Conservation (phyloP, 2,113 vertebrate genomes). For the Corythoichthys haematopterus region DNA sequence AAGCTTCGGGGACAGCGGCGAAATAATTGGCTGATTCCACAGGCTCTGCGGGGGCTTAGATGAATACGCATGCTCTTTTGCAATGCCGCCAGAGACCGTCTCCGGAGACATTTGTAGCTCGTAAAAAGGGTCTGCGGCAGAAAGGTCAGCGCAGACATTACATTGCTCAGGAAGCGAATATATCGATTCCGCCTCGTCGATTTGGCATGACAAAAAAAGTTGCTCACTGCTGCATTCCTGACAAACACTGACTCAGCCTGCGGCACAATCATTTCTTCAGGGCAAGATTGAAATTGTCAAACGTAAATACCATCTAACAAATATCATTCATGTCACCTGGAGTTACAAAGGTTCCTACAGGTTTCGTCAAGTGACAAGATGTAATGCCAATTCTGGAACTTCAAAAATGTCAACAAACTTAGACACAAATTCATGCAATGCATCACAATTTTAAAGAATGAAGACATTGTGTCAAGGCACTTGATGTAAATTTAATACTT, state of each 20-base stretch:
- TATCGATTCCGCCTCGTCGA: slow-evolving; percentile 48
- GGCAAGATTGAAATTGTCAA: not conserved
- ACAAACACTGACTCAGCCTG: slow-evolving; percentile 5
- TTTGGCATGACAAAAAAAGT: slow-evolving; percentile 27
- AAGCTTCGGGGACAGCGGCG: slow-evolving; percentile 28
- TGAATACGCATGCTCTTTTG: slow-evolving; percentile 59
- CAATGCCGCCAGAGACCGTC: slow-evolving; percentile 45
- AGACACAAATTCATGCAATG: too few relatives aligned
- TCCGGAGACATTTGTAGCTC: slow-evolving; percentile 48
- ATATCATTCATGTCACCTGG: too few relatives aligned
- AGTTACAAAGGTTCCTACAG: too few relatives aligned
- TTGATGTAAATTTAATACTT: too few relatives aligned
- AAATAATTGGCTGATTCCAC: slow-evolving; percentile 52
- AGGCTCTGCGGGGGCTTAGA: slow-evolving; percentile 35
- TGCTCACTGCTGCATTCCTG: not conserved
- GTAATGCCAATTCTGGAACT: too few relatives aligned
- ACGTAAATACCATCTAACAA: not conserved
- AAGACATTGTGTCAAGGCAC: too few relatives aligned
- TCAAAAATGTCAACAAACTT: too few relatives aligned
- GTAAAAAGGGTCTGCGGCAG: slow-evolving; percentile 23
- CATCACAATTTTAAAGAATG: too few relatives aligned
- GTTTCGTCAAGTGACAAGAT: too few relatives aligned
- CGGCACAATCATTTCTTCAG: slow-evolving; percentile 24
- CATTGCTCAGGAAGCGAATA: slow-evolving; percentile 52
- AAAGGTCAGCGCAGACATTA: slow-evolving; percentile 58